Conservation (phyloP, 2,113 vertebrate species). For the Triplophysa tibetana region DNA sequence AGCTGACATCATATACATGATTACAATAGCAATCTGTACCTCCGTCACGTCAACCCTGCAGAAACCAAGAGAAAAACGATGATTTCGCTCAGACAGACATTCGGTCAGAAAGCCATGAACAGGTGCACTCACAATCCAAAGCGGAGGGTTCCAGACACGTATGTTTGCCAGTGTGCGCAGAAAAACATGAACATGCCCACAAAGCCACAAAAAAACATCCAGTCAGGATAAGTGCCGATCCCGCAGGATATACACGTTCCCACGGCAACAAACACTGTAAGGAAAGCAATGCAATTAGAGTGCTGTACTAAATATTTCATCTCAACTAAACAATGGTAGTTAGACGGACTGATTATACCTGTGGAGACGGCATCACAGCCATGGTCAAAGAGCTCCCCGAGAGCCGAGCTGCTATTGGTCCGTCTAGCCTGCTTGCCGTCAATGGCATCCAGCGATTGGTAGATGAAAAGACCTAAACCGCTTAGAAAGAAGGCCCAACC, state of each 20-base stretch:
- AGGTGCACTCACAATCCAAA: conserved; percentile 88
- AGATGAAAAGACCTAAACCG: conserved; percentile 89
- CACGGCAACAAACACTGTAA: conserved; percentile 88
- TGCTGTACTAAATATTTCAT: not conserved
- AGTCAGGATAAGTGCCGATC: conserved; percentile 83
- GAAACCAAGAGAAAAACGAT: not conserved
- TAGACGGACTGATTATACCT: conserved; percentile 71
- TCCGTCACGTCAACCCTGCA: conserved; percentile 94
- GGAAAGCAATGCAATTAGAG: conserved; percentile 42
- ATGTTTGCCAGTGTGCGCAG: conserved; percentile 98
- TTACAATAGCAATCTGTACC: conserved; percentile 85
- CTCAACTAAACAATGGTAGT: not conserved
- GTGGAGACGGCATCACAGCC: conserved; percentile 96
- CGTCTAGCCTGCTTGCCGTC: conserved; percentile 97
- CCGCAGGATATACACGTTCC: conserved; percentile 86
- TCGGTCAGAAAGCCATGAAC: not conserved
- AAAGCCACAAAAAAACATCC: conserved; percentile 95
- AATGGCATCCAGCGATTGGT: conserved; percentile 96
- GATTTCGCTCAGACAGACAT: not conserved
- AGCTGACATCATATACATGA: conserved; percentile 86
- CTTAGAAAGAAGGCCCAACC: conserved; percentile 86
- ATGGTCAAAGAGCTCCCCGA: conserved; percentile 97
- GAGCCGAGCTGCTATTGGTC: conserved; percentile 90
- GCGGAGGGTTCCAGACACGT: conserved; percentile 90
- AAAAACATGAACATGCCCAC: conserved; percentile 97